These are phyloP conservation scores for Oxyruncus cristatus DNA, from an alignment of 2,113 vertebrate genomes.

Conservation along the genomic window DNA sequence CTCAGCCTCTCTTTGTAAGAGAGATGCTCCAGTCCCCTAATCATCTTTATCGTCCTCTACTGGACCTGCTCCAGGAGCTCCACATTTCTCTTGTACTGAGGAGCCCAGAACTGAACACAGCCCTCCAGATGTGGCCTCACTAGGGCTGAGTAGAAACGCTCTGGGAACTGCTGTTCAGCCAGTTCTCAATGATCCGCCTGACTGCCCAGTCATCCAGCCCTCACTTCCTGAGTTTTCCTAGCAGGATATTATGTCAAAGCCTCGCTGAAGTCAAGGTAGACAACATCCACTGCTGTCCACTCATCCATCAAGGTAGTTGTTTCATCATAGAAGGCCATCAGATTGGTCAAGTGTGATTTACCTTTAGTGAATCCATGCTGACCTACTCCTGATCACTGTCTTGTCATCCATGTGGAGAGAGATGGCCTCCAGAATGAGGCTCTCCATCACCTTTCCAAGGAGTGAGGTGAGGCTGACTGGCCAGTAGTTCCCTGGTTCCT, in stretches of 20 bases:
- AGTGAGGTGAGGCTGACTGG: not conserved
- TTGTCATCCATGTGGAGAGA: not conserved
- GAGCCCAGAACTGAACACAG: not conserved
- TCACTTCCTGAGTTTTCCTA: not conserved
- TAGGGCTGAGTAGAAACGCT: not conserved
- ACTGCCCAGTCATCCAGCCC: not conserved
- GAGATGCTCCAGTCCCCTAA: not conserved
- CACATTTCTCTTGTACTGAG: not conserved
- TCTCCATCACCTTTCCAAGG: not conserved
- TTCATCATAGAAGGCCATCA: not conserved
- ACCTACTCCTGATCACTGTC: not conserved
- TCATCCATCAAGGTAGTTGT: not conserved
- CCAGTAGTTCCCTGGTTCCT: not conserved
- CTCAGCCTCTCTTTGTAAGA: not conserved
- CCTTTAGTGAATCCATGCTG: not conserved
- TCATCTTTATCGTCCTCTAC: not conserved
- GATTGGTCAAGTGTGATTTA: not conserved
- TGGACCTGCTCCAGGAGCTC: rapidly evolving
- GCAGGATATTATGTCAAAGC: not conserved
- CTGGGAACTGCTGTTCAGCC: not conserved
- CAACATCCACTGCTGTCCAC: not conserved
- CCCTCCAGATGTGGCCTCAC: not conserved
- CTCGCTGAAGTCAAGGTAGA: not conserved
- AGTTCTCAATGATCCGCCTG: not conserved
- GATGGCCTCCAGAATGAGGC: not conserved